Percentiles rank a stretch among this genome's conserved stretches.
Evolutionary conservation across 2,888 invertebrate genomes (phyloP).

Genomic region (Patella ulyssiponensis): DNA sequence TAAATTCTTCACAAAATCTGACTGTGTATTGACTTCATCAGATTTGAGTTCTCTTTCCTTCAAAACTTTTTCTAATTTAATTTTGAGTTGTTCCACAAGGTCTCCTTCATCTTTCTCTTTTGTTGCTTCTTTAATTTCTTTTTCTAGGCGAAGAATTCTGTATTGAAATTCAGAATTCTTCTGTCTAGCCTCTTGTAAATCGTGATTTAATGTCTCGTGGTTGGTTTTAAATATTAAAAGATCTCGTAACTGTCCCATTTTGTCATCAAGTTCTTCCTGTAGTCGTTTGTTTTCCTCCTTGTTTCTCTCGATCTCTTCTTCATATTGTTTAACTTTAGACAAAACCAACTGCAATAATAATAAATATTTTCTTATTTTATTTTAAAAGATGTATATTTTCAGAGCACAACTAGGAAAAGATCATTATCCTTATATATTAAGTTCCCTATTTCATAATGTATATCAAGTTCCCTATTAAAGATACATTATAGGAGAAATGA

Average conservation of each 20-base stretch:
- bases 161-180: constrained; percentile 58
- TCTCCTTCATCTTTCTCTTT: constrained; percentile 48
- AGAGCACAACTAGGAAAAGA: too few relatives aligned
- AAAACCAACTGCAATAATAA: constrained; percentile 32
- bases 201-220: constrained; percentile 50
- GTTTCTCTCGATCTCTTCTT: constrained; percentile 41
- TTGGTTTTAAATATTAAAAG: constrained; percentile 41
- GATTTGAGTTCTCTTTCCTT: constrained; percentile 40
- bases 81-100: constrained; percentile 54
- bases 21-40: constrained; percentile 23
- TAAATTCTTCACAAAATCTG: constrained; percentile 48
- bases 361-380: not conserved
- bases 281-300: constrained; percentile 44
- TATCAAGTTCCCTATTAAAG: too few relatives aligned
- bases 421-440: too few relatives aligned
- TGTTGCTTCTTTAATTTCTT: constrained; percentile 47
- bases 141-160: constrained; percentile 47
- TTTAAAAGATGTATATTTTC: not conserved
- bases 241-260: constrained; percentile 47
- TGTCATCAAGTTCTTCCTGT: constrained; percentile 36
- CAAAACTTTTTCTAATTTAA: constrained; percentile 48
- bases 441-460: too few relatives aligned
- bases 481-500: too few relatives aligned
- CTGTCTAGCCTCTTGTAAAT: constrained; percentile 53
- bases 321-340: constrained; percentile 41